Base-by-base conservation (phyloP, 2,888 invertebrate species). In the Drosophila glabriapex region DNA sequence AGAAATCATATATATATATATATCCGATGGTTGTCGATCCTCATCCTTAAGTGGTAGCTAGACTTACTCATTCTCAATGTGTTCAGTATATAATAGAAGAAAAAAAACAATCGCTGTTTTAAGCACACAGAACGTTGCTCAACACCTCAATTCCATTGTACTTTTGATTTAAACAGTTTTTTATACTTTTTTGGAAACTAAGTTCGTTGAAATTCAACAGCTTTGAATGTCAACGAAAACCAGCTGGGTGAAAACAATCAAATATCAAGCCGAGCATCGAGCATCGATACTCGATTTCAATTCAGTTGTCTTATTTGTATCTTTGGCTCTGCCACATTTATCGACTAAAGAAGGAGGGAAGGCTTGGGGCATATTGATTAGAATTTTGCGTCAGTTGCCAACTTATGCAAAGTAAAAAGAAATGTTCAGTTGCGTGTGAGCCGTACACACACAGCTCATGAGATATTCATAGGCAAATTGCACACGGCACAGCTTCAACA, bases 381-480 rank as follows among this genome's bases (percentile, higher is more conserved):
- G 81, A 85, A 66, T 68, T 64, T 66, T 73, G 50, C 70, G 46
- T 68, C 54, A 58, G 75, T 68, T 73, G 74, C 68, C 50, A 77
- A 68, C 78, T 75, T 85, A 85, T 80, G 86, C 80, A 83, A 75
- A 75, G 65, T 59, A 46, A 70, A 62, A 68, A 49, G 58, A 75
- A 73, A 71, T 68, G 66, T 62, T 69, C 76, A 29, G 64, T 70
- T 82, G 75, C 73, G 66, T 68, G 70, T 66, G 72, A 73, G 68
- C 33, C 54, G 62, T 63, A 62, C 52, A 71, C 56, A 64, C 71
- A 62, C 52, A 73, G 69, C 87, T 89, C 79, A 85, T 85, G 82
- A 68, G 72, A 81, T 81, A 85, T 85, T 85, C 87, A 85, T 86
- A 71, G 85, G 54, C 66, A 63, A 71, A 37, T 25, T 71, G 56